These are phyloP conservation scores for Dorcus parallelipipedus DNA, from an alignment of 2,888 invertebrate species.

Conservation along the genomic window DNA sequence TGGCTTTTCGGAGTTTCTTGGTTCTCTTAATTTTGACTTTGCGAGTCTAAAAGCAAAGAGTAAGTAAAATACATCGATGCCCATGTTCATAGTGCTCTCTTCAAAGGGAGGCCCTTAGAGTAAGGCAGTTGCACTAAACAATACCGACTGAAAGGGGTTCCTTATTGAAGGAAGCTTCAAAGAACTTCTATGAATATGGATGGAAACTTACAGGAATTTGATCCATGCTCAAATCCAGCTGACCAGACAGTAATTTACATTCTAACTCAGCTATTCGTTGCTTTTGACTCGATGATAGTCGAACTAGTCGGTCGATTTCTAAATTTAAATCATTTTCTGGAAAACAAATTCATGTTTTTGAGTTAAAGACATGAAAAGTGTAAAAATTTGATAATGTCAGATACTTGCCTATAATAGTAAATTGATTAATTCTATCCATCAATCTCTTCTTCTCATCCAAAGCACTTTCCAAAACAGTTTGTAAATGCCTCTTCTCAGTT, in stretches of 20 bases:
- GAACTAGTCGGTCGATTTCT: slow-evolving; percentile 52
- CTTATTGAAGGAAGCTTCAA: too few relatives aligned
- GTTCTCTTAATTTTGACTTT: too few relatives aligned
- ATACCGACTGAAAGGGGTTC: too few relatives aligned
- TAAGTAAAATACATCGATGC: too few relatives aligned
- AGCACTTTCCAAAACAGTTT: slow-evolving; percentile 54
- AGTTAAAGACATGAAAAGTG: too few relatives aligned
- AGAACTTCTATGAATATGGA: too few relatives aligned
- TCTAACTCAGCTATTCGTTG: slow-evolving; percentile 51
- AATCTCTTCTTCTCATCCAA: slow-evolving; percentile 57
- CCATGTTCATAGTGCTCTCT: too few relatives aligned
- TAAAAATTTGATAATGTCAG: not conserved
- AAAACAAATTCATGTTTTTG: slow-evolving; percentile 12
- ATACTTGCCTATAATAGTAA: slow-evolving; percentile 55
- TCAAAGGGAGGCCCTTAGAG: too few relatives aligned
- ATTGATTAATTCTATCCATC: slow-evolving; percentile 57
- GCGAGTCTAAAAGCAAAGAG: too few relatives aligned
- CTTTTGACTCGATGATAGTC: slow-evolving; percentile 47
- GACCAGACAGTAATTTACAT: slow-evolving; percentile 24
- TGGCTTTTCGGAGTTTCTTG: too few relatives aligned
- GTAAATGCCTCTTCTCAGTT: slow-evolving; percentile 58
- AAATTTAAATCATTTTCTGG: slow-evolving; percentile 53
- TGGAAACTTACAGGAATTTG: not conserved
- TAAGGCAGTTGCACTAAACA: too few relatives aligned
- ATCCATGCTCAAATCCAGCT: not conserved